Conservation (phyloP, 2,888 invertebrate genomes). For the Pimpla rufipes region DNA sequence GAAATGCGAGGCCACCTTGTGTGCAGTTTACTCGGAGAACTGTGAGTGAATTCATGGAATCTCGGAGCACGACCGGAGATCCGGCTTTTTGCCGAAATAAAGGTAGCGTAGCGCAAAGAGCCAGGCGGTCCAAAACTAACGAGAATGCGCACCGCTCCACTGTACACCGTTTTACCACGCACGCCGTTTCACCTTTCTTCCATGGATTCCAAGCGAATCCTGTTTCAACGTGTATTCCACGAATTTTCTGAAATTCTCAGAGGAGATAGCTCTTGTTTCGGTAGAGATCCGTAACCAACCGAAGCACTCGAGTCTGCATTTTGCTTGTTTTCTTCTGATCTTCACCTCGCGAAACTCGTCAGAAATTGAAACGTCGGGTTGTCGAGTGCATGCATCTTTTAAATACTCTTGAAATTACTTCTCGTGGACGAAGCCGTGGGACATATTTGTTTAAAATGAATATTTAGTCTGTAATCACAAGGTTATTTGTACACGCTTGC, state of each 20-base stretch:
- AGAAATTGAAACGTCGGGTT: background rate
- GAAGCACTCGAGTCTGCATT: background rate
- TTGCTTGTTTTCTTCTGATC: background rate
- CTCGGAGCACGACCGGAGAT: constrained; percentile 51
- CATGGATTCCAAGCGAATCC: constrained; percentile 14
- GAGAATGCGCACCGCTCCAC: constrained; percentile 21
- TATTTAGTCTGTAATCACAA: background rate
- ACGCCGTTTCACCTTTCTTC: constrained; percentile 20
- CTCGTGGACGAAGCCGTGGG: background rate
- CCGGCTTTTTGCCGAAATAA: constrained; percentile 56
- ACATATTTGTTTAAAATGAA: constrained; percentile 13
- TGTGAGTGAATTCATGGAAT: constrained; percentile 53
- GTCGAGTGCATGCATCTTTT: background rate
- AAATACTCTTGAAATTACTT: background rate
- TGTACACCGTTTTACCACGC: background rate
- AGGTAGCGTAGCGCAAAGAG: constrained; percentile 5
- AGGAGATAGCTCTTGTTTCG: background rate
- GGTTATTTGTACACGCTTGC: background rate
- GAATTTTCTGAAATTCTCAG: constrained; percentile 4
- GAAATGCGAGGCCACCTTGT: constrained; percentile 16
- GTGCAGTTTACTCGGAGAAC: constrained; percentile 50
- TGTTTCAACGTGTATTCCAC: background rate
- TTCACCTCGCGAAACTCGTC: background rate
- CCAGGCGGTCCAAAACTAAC: constrained; percentile 41
- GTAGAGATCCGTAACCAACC: background rate